Evolutionary conservation across 35 echinoderm and acorn worm genomes (phyloP).

Genomic region (Ptychodera flava): DNA sequence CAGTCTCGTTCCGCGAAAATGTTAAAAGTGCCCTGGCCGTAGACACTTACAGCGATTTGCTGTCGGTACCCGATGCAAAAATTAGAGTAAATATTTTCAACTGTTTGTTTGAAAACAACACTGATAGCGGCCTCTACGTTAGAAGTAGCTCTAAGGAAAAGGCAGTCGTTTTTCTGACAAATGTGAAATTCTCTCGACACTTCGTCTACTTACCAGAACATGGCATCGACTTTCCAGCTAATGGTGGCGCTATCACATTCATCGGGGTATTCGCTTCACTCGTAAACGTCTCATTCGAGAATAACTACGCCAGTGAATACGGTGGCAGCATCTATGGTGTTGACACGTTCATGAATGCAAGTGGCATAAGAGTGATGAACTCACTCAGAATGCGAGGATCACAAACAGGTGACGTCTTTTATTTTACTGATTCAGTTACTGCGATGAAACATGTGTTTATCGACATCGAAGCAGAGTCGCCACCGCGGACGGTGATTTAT

Average conservation of each 20-base stretch:
- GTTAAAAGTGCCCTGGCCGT: neutral
- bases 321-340: neutral
- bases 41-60: neutral
- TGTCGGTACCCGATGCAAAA: neutral
- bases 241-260: neutral
- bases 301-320: neutral
- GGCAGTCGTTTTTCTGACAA: neutral
- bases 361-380: neutral
- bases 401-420: neutral
- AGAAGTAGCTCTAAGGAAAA: neutral
- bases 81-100: neutral
- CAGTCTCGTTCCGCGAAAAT: neutral
- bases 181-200: neutral
- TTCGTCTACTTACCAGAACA: neutral
- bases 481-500: neutral
- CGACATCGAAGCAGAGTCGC: neutral
- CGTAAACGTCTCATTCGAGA: neutral
- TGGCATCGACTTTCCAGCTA: neutral
- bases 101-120: neutral
- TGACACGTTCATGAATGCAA: neutral
- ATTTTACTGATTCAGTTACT: neutral
- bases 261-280: neutral
- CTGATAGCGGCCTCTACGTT: neutral
- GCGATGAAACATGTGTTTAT: neutral
- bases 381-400: neutral